Base-by-base conservation (phyloP, 1,140 invertebrate species). In the Drosophila ananassae region DNA sequence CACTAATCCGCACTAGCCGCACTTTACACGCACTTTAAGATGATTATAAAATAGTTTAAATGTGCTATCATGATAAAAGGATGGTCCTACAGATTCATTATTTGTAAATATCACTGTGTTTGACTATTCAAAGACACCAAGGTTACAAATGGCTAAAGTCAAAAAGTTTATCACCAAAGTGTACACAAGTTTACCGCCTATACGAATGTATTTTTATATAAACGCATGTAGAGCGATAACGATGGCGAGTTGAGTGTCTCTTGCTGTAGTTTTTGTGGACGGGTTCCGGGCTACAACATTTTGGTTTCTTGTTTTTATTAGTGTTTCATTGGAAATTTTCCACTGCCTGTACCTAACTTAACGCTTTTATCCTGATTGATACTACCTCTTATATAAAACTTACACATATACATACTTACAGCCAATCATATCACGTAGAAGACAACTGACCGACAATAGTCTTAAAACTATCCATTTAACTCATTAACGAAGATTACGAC, bases 161-260 rank as follows among this genome's bases (percentile, higher is more conserved):
- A 84, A 47, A 71, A 85, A 85, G 81, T 84, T 84, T 84, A 84
- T 84, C 81, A 77, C 67, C 22, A 21, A 10, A 37, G 10, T 37
- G 34, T 37, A 37, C 34, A 37, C 34, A 12, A n/a, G 34, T 37
- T 37, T 37, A 37, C 10, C 12, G 34, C 34, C 34, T 10, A 37
- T 37, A 37, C 3, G 10, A n/a, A 37, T 37, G 10, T 37, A 37
- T 37, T 37, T 37, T 2, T 37, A 37, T 37, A 37, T 37, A 3
- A 57, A 56, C 10, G n/a, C 41, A 25, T 32, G 34, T 37, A 12
- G 12, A 37, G 34, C 34, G 64, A 72, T 71, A 72, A 72, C 47
- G 22, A 60, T 10, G 10, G 10, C 10, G 12, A 12, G 10, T 37
- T n/a, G 34, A n/a, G 34, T 37, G 34, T 37, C 34, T 10, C 34